Evolutionary conservation across 1,140 invertebrate species (phyloP).

Genomic region (Musca vetustissima): DNA sequence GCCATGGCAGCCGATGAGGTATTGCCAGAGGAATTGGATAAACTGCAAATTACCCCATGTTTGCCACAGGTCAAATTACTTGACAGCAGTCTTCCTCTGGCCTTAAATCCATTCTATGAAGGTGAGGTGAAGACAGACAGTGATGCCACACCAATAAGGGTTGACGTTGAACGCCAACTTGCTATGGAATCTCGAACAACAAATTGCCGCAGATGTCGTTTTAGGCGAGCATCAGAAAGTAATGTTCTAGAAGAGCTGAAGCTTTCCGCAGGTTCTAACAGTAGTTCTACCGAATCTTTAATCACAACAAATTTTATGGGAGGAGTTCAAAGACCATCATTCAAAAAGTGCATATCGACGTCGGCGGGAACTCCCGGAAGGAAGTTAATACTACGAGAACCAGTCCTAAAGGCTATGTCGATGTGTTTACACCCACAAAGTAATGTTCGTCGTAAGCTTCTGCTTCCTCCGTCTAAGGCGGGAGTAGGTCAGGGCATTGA

Average conservation of each 20-base stretch:
- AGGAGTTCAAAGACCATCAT: constrained; percentile 35
- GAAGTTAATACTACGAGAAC: constrained; percentile 36
- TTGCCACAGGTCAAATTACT: constrained; percentile 30
- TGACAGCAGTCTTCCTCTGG: constrained; percentile 27
- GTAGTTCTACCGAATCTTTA: constrained; percentile 28
- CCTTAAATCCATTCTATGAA: constrained; percentile 33
- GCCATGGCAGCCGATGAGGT: constrained; percentile 42
- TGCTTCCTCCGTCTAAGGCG: constrained; percentile 16
- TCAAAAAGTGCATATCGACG: constrained; percentile 29
- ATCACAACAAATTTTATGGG: constrained; percentile 1
- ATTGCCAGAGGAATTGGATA: constrained; percentile 57
- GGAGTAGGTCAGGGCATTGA: constrained; percentile 19
- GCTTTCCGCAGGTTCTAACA: constrained; percentile 23
- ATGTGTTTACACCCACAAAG: constrained; percentile 36
- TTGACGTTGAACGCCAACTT: neutral
- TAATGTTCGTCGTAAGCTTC: constrained; percentile 25
- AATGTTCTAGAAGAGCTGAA: constrained; percentile 37
- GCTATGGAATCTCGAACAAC: constrained; percentile 9
- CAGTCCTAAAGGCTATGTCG: constrained; percentile 34
- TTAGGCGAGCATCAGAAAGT: constrained; percentile 42
- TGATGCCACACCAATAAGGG: neutral
- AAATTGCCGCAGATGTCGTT: constrained; percentile 36
- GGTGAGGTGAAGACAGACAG: constrained; percentile 6
- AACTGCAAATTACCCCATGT: constrained; percentile 58
- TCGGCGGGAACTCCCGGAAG: constrained; percentile 23